Evolutionary conservation across 2,888 invertebrate species (phyloP).

Genomic region (Cremastobaeus sp.): DNA sequence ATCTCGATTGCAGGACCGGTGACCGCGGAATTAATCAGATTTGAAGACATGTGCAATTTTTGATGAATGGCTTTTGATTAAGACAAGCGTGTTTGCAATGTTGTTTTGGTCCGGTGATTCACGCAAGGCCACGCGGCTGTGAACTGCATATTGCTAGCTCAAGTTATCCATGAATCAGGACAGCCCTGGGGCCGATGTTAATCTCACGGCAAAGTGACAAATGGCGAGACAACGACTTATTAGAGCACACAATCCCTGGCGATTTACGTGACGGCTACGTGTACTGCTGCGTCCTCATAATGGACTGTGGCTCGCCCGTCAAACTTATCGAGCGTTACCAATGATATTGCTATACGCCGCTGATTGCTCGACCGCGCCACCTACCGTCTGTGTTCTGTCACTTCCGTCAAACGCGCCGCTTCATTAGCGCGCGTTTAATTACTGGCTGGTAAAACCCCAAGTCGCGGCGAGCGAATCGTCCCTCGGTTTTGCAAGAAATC

Average conservation of each 20-base stretch:
- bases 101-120: conserved; percentile 17
- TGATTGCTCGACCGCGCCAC: conserved; percentile 31
- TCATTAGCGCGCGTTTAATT: conserved; percentile 24
- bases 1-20: too few species aligned
- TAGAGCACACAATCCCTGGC: conserved; percentile 60
- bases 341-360: conserved; percentile 55
- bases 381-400: conserved; percentile 30
- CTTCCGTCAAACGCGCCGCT: conserved; percentile 11
- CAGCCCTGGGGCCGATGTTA: conserved; percentile 47
- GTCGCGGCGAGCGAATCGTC: too few species aligned
- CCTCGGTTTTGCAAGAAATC: too few species aligned
- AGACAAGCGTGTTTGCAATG: background rate
- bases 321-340: conserved; percentile 67
- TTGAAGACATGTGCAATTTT: too few species aligned
- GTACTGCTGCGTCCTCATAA: conserved; percentile 34
- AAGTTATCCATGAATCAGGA: conserved; percentile 43
- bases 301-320: conserved; percentile 41
- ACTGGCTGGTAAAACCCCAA: background rate
- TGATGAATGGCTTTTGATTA: background rate
- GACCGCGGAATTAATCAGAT: too few species aligned
- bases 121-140: conserved; percentile 20
- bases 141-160: conserved; percentile 39
- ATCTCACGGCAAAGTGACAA: conserved; percentile 58
- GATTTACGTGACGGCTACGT: conserved; percentile 63
- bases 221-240: conserved; percentile 56